These are phyloP conservation scores for Anabacerthia variegaticeps DNA, from an alignment of 2,797 vertebrate species.

Conservation along the genomic window DNA sequence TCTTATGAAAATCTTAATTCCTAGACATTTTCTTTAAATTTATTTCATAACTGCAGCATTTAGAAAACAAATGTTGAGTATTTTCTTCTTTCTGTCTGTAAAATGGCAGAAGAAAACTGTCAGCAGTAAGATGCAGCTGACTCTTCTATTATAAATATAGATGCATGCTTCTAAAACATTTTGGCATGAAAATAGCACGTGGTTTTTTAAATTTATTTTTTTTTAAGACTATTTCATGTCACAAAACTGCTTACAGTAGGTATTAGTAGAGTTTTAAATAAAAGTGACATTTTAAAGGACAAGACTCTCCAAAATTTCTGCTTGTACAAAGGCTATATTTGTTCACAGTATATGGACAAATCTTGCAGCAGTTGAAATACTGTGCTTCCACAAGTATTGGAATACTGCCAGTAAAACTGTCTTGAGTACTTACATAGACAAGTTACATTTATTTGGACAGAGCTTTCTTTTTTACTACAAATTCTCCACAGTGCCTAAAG, in stretches of 20 bases:
- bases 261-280: background rate
- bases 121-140: background rate
- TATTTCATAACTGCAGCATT: background rate
- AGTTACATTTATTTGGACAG: background rate
- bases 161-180: background rate
- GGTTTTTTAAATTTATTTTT: too few species aligned
- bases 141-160: background rate
- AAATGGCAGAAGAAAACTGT: background rate
- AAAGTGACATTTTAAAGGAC: background rate
- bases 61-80: background rate
- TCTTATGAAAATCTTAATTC: background rate
- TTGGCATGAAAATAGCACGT: background rate
- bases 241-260: background rate
- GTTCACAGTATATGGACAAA: background rate
- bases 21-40: background rate
- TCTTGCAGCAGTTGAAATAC: background rate
- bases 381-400: background rate
- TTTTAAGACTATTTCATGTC: background rate
- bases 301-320: background rate
- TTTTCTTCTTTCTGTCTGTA: background rate
- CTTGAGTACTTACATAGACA: background rate
- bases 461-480: background rate
- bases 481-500: background rate
- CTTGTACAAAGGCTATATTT: background rate
- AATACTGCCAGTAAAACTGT: background rate